Conservation (phyloP, 2,797 vertebrate genomes). For the Ataeniobius toweri region DNA sequence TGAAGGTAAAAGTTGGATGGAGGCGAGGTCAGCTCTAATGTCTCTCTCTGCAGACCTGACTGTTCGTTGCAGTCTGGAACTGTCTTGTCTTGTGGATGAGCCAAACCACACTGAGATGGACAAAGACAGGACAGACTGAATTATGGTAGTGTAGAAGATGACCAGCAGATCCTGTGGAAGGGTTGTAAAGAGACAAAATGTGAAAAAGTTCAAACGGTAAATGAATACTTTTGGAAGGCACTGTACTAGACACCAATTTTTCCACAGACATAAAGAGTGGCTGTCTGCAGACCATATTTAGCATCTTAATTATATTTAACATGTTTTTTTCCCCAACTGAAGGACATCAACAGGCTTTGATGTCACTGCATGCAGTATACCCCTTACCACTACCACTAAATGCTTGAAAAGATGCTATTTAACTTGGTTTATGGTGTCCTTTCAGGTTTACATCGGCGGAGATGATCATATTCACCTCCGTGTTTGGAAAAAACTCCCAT, state of each 20-base stretch:
- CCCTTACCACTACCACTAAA: background rate
- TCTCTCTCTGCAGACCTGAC: too few species aligned
- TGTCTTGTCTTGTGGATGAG: too few species aligned
- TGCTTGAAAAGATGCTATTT: background rate
- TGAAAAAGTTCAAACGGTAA: background rate
- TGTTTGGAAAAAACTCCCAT: conserved; percentile 71
- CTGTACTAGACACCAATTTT: background rate
- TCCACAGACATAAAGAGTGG: background rate
- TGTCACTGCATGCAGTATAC: background rate
- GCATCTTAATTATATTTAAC: background rate
- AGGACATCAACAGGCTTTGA: background rate
- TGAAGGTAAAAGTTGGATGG: too few species aligned
- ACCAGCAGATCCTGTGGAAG: too few species aligned
- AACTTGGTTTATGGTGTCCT: background rate
- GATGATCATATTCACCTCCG: conserved; percentile 77
- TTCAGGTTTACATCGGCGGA: conserved; percentile 80
- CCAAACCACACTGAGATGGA: too few species aligned
- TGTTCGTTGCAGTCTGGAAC: too few species aligned
- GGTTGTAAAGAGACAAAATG: background rate
- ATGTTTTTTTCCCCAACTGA: too few species aligned
- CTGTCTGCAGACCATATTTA: background rate
- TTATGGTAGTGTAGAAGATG: too few species aligned
- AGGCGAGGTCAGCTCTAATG: too few species aligned
- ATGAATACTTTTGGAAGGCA: background rate
- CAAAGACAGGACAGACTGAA: too few species aligned